Conservation (phyloP, 2,888 invertebrate genomes). For the Anarsia innoxiella region DNA sequence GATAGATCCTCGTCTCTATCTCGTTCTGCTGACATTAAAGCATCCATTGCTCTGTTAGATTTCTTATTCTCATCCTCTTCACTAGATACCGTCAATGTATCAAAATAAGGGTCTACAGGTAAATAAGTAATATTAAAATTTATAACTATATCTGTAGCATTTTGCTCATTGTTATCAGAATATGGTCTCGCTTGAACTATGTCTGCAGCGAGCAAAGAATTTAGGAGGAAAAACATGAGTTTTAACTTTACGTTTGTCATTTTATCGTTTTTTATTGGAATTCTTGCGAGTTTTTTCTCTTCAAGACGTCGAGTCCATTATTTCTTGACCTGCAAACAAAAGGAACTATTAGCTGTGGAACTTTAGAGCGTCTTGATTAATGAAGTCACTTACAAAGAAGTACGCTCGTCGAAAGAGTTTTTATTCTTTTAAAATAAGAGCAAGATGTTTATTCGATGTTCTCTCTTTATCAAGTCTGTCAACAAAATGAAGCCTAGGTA, state of each 20-base stretch:
- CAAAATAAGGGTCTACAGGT: conserved; percentile 57
- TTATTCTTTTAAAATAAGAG: too few species aligned
- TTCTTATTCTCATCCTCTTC: conserved; percentile 19
- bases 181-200: conserved; percentile 48
- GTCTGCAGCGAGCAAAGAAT: conserved; percentile 52
- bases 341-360: conserved; percentile 12
- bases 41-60: conserved; percentile 8
- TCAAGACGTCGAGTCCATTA: conserved; percentile 9
- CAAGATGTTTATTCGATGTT: too few species aligned
- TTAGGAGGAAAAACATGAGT: conserved; percentile 60
- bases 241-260: conserved; percentile 72
- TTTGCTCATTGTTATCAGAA: conserved; percentile 3
- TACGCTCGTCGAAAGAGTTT: neutral
- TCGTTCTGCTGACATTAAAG: conserved; percentile 10
- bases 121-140: conserved; percentile 46
- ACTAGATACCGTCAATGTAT: conserved; percentile 56
- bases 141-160: conserved; percentile 42
- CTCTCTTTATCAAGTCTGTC: too few species aligned
- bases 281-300: neutral
- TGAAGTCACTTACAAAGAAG: neutral
- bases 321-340: conserved; percentile 21
- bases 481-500: too few species aligned
- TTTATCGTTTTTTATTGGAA: conserved; percentile 30
- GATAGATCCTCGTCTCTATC: conserved; percentile 10
- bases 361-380: conserved; percentile 9